Evolutionary conservation across 2,888 invertebrate genomes (phyloP).

Genomic region (Drosophila cyrtoloma): DNA sequence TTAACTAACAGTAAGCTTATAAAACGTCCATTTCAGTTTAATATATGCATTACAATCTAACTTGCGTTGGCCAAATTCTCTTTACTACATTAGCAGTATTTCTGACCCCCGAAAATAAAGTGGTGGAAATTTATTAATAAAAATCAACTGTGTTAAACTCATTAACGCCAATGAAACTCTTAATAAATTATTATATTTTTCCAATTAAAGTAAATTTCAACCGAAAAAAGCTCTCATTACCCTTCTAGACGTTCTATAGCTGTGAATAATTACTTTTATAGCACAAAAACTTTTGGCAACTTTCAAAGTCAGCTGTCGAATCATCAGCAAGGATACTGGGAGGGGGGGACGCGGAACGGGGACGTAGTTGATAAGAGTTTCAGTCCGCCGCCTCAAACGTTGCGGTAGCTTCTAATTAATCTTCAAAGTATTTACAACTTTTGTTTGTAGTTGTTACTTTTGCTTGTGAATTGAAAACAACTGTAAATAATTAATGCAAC

Average conservation of each 20-base stretch:
- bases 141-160: conserved; percentile 46
- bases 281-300: conserved; percentile 44
- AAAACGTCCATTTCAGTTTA: background rate
- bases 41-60: background rate
- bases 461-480: conserved; percentile 68
- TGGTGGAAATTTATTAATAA: conserved; percentile 41
- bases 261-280: conserved; percentile 48
- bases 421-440: conserved; percentile 76
- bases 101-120: conserved; percentile 2
- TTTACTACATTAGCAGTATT: background rate
- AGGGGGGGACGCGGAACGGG: no score
- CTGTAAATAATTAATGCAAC: conserved; percentile 79
- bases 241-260: conserved; percentile 11
- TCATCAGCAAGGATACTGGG: background rate
- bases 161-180: conserved; percentile 53
- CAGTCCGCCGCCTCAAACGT: conserved; percentile 29
- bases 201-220: conserved; percentile 19
- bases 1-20: background rate
- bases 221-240: conserved; percentile 2
- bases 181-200: conserved; percentile 48
- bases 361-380: conserved; percentile 3
- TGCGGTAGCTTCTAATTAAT: conserved; percentile 67
- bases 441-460: conserved; percentile 59
- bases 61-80: conserved; percentile 4
- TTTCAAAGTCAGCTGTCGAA: conserved; percentile 55